Percentiles rank a stretch among this genome's conserved stretches.
Conservation (phyloP, 1,140 invertebrate genomes). For the Drosophila lacertosa region DNA sequence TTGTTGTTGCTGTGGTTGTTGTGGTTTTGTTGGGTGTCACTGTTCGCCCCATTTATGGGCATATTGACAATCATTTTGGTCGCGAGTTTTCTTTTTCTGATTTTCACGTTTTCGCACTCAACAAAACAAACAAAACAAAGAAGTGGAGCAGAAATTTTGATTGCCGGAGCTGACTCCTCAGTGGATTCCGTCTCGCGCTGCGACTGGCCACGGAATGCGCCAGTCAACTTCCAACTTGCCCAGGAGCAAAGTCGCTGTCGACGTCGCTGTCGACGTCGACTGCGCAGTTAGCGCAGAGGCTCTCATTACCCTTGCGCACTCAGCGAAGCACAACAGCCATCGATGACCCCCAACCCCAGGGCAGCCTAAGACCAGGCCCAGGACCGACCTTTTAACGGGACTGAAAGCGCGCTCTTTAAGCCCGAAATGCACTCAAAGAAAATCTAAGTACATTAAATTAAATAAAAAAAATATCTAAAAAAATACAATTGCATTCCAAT, state of each 20-base stretch:
- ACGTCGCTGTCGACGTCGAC: no score
- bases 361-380: background rate
- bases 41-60: constrained; percentile 55
- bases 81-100: background rate
- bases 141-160: background rate
- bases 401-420: constrained; percentile 7
- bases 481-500: no score
- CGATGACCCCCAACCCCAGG: constrained; percentile 16
- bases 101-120: constrained; percentile 20
- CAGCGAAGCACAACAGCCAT: constrained; percentile 58
- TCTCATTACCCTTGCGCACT: constrained; percentile 59
- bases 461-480: no score
- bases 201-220: constrained; percentile 71
- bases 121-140: constrained; percentile 52
- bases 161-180: constrained; percentile 17
- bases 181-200: constrained; percentile 67
- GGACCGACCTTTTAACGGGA: constrained; percentile 18
- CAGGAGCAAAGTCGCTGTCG: background rate
- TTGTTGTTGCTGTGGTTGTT: constrained; percentile 22
- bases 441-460: no score
- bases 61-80: constrained; percentile 71
- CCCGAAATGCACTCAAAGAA: no score
- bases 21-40: constrained; percentile 10
- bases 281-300: constrained; percentile 2
- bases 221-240: background rate